Conservation (phyloP, 2,797 vertebrate genomes). For the Poeciliopsis gracilis region DNA sequence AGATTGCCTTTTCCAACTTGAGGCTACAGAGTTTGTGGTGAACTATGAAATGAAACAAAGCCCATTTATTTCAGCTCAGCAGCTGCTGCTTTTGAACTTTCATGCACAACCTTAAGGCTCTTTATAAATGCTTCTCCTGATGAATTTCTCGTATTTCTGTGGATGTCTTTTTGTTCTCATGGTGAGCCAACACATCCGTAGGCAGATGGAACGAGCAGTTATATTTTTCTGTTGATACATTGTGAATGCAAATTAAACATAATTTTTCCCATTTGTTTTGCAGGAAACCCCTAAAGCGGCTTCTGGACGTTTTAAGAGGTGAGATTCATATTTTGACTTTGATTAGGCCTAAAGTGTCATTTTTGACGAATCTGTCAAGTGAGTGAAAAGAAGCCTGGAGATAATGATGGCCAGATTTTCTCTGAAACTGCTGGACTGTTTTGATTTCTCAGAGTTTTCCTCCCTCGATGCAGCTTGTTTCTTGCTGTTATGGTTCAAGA, state of each 20-base stretch:
- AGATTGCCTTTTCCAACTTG: slow-evolving; percentile 54
- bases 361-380: slow-evolving; percentile 34
- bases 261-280: slow-evolving; percentile 39
- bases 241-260: background rate
- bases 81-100: slow-evolving; percentile 41
- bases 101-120: slow-evolving; percentile 58
- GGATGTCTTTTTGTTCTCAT: slow-evolving; percentile 27
- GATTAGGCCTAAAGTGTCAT: slow-evolving; percentile 15
- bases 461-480: slow-evolving; percentile 10
- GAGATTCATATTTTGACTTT: slow-evolving; percentile 60
- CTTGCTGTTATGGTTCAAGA: slow-evolving; percentile 27
- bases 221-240: slow-evolving; percentile 13
- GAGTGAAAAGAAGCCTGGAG: slow-evolving; percentile 28
- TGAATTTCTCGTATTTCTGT: slow-evolving; percentile 37
- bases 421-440: slow-evolving; percentile 12
- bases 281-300: slow-evolving; percentile 88
- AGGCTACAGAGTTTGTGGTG: slow-evolving; percentile 36
- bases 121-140: slow-evolving; percentile 50
- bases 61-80: slow-evolving; percentile 58
- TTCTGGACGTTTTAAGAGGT: slow-evolving; percentile 90
- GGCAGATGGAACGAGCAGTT: slow-evolving; percentile 13
- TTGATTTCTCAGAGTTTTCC: slow-evolving; percentile 3
- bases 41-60: slow-evolving; percentile 61
- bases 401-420: slow-evolving; percentile 25
- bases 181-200: slow-evolving; percentile 23